Conservation (phyloP, 2,113 vertebrate species). For the Craseonycteris thonglongyai region DNA sequence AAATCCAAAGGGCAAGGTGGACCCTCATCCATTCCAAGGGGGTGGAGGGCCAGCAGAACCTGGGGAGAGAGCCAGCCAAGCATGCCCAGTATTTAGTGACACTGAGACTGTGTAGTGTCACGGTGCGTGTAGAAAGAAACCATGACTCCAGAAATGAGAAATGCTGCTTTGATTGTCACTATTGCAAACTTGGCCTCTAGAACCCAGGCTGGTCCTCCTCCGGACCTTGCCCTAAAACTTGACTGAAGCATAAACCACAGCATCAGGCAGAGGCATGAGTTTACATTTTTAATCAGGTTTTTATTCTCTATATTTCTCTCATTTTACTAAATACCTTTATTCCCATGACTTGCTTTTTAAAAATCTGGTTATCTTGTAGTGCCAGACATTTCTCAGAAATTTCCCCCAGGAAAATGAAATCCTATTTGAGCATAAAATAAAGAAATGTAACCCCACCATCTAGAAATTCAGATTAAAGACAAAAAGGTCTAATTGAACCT, state of each 20-base stretch:
- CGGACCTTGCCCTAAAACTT: not conserved
- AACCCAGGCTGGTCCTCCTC: not conserved
- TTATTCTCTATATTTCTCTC: conserved; percentile 26
- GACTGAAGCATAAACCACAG: not conserved
- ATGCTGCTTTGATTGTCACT: not conserved
- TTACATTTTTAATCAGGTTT: conserved; percentile 34
- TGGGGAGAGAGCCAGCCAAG: not conserved
- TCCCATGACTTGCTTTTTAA: conserved; percentile 10
- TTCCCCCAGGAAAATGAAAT: conserved; percentile 12
- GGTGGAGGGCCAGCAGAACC: not conserved
- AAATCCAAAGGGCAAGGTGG: conserved; percentile 25
- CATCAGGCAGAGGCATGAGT: not conserved
- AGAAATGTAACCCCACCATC: conserved; percentile 17
- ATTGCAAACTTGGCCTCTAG: not conserved
- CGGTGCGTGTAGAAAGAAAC: not conserved
- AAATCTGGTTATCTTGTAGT: conserved; percentile 28
- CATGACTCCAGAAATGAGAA: not conserved
- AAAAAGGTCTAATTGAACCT: conserved; percentile 53
- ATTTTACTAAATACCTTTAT: conserved; percentile 43
- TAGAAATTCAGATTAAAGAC: conserved; percentile 27
- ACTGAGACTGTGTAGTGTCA: not conserved
- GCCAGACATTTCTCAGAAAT: conserved; percentile 32
- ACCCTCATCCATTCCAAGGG: not conserved
- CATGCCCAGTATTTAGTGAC: not conserved
- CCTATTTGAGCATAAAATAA: not conserved